Evolutionary conservation across 2,113 vertebrate species (phyloP).

Genomic region (Urocolius indicus): DNA sequence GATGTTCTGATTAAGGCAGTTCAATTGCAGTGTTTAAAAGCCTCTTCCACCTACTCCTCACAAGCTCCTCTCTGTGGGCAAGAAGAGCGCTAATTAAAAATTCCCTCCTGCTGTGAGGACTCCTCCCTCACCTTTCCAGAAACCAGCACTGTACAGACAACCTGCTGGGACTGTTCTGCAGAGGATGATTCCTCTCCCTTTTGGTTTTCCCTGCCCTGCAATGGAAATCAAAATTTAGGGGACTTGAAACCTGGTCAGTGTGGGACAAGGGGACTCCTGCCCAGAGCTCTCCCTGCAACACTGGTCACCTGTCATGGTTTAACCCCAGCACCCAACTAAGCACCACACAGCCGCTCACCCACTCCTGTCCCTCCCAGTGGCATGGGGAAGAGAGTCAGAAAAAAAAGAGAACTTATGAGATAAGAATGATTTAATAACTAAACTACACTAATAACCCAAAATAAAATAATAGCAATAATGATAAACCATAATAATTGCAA

Average conservation of each 20-base stretch:
- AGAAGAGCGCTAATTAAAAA: slow-evolving; percentile 55
- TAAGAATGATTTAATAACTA: too few species aligned
- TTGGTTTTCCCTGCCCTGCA: neutral
- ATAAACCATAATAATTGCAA: too few species aligned
- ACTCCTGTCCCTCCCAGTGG: too few species aligned
- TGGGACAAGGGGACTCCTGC: neutral
- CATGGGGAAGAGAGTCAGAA: too few species aligned
- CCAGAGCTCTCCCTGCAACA: neutral
- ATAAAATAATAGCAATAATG: too few species aligned
- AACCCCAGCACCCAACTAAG: too few species aligned
- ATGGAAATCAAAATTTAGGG: neutral
- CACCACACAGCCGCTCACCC: too few species aligned
- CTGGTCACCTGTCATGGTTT: neutral
- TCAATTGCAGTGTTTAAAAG: slow-evolving; percentile 55
- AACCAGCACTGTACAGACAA: neutral
- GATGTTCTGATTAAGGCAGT: slow-evolving; percentile 65
- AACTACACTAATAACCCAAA: too few species aligned
- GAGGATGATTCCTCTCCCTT: neutral
- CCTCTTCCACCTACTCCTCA: neutral
- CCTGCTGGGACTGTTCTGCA: neutral
- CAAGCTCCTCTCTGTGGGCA: neutral
- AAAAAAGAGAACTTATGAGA: too few species aligned
- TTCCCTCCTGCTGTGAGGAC: slow-evolving; percentile 6
- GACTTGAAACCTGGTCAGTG: neutral
- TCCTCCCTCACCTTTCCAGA: slow-evolving; percentile 53